Conservation (phyloP, 2,797 vertebrate genomes). For the Tragopan temminckii region DNA sequence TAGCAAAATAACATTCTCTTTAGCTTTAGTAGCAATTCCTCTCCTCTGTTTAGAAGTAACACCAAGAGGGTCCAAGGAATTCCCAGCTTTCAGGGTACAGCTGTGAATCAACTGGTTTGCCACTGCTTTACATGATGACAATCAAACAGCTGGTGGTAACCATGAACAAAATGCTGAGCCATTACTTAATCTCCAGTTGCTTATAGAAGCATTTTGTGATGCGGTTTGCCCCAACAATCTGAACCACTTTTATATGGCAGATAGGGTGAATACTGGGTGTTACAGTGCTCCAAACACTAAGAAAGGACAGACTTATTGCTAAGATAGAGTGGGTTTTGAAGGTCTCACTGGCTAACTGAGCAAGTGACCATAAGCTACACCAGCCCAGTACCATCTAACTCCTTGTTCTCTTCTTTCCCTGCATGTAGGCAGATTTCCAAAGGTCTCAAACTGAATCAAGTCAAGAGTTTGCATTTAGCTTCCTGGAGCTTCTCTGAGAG, state of each 20-base stretch:
- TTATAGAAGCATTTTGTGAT: not conserved
- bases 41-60: not conserved
- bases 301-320: not conserved
- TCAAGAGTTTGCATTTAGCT: not conserved
- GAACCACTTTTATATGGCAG: not conserved
- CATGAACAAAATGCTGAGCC: not conserved
- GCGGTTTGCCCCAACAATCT: not conserved
- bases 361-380: not conserved
- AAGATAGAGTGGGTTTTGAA: not conserved
- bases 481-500: not conserved
- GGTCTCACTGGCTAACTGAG: not conserved
- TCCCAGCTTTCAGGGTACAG: not conserved
- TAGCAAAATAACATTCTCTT: not conserved
- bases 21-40: not conserved
- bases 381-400: not conserved
- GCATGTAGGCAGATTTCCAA: not conserved
- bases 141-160: not conserved
- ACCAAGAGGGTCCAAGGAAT: not conserved
- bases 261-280: not conserved
- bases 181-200: not conserved
- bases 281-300: not conserved
- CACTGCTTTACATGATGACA: not conserved
- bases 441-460: not conserved
- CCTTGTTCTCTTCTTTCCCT: not conserved
- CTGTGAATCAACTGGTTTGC: not conserved